phyloP scores from a whole-genome alignment of 1,140 invertebrate genomes.

The Sycobia sp. region DNA sequence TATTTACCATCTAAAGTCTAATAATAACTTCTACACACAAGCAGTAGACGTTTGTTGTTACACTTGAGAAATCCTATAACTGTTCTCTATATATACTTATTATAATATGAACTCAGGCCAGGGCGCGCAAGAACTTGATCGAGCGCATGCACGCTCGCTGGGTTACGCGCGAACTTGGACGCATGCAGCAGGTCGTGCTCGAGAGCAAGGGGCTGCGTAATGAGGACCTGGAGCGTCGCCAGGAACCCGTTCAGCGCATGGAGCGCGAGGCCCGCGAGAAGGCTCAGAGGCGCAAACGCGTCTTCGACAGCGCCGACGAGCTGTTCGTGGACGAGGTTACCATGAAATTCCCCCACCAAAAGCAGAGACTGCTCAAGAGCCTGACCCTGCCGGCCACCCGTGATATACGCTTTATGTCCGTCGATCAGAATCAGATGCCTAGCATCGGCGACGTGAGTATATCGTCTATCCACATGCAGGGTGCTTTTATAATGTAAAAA shows the following conservation, averaged over 20 bases:
- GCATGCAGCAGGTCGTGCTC: conserved; percentile 59
- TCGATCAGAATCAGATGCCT: too few species aligned
- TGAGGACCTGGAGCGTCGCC: conserved; percentile 56
- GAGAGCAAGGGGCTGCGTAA: conserved; percentile 58
- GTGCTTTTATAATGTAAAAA: too few species aligned
- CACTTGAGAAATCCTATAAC: too few species aligned
- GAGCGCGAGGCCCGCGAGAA: conserved; percentile 54
- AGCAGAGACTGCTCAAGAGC: background rate
- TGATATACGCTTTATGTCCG: background rate
- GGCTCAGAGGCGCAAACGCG: conserved; percentile 45
- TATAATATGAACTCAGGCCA: conserved; percentile 14
- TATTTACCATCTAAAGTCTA: too few species aligned
- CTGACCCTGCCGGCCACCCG: too few species aligned
- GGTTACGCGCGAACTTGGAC: conserved; percentile 53
- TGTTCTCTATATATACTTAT: too few species aligned
- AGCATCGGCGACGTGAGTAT: conserved; percentile 3
- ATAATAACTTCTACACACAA: too few species aligned
- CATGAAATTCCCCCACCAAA: conserved; percentile 44
- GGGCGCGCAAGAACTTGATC: conserved; percentile 47
- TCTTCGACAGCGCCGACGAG: conserved; percentile 39
- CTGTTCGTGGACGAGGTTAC: conserved; percentile 46
- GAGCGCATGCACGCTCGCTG: conserved; percentile 53
- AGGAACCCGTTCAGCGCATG: conserved; percentile 54
- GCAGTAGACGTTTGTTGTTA: too few species aligned
- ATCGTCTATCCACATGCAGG: too few species aligned